Base-by-base conservation (phyloP, 2,797 vertebrate species). In the Anableps anableps region DNA sequence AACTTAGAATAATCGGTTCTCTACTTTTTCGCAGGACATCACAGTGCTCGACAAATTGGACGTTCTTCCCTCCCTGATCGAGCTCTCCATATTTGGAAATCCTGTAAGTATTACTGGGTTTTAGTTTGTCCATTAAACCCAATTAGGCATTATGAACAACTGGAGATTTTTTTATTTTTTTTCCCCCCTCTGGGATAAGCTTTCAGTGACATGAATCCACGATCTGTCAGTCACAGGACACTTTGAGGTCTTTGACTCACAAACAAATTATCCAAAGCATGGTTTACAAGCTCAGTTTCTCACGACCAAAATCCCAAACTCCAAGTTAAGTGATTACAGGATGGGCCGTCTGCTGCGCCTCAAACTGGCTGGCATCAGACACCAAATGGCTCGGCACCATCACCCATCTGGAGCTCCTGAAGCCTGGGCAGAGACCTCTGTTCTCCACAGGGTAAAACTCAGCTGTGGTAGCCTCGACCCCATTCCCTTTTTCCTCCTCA, bases 41-140 rank as follows among this genome's bases (percentile, higher is more conserved):
- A 70, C 93, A 73, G 96, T 98, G 92, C 91, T 97, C 76, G 96
- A 97, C 82, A 98, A 97, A 88, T 93, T 97, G 77, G 95, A 96
- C 38, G 89, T 85, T 79, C 94, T 97, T 82, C 94, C 96, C 68
- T 96, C 94, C 17, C 93, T 98, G 84, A 93, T 84, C 26, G 97
- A 97, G 83, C 96, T 98, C 83, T 97, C 96, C 85, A 85, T 98
- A 78, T 86, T 94, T 47, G 94, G 96, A 76, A 98, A 99, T 91
- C 96, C 97, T 43, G 97, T 96, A 76, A 97, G 96, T 96, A 89
- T 81, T 48, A 66, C 26, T 36, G 29, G 34, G 11, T 85, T 80
- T 51, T 60, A 75, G 48, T 87, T 23, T 75, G 53, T 75, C 16
- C 36, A 75, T 81, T 76, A 45, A 81, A 78, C 29, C 53, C 60